phyloP scores from a whole-genome alignment of 2,888 invertebrate genomes.

The Hermaeophaga mercurialis region DNA sequence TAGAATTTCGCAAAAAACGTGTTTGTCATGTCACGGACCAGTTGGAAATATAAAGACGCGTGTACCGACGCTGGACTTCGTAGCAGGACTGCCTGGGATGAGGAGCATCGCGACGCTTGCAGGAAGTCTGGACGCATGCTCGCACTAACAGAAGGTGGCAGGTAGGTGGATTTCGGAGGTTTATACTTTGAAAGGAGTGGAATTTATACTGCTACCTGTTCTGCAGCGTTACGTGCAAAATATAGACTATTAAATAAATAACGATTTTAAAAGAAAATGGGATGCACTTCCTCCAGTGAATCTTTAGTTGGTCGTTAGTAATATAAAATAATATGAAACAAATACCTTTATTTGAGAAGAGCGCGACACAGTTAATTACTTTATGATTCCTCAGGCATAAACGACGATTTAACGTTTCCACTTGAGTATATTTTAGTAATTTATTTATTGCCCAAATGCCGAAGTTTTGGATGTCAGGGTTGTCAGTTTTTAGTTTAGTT shows the following conservation, averaged over 20 bases:
- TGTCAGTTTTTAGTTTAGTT: no score
- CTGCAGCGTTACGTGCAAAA: slow-evolving; percentile 7
- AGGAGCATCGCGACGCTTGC: slow-evolving; percentile 20
- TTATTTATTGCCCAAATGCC: no score
- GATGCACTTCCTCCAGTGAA: no score
- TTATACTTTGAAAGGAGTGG: slow-evolving; percentile 24
- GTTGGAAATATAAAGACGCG: slow-evolving; percentile 1
- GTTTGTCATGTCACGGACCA: slow-evolving; percentile 11
- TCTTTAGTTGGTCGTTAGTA: no score
- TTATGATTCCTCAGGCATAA: no score
- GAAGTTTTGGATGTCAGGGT: no score
- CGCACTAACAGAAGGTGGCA: slow-evolving; percentile 25
- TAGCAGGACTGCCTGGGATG: slow-evolving; percentile 29
- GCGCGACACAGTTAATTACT: no score
- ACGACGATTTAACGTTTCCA: no score
- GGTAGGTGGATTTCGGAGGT: slow-evolving; percentile 30
- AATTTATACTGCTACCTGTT: slow-evolving; percentile 29
- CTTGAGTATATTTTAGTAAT: no score
- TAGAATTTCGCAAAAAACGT: slow-evolving; percentile 19
- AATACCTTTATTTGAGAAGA: no score
- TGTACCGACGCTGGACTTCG: slow-evolving; percentile 7
- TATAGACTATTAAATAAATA: background rate
- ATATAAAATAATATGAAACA: no score
- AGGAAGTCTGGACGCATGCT: slow-evolving; percentile 23
- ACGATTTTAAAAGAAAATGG: no score